Evolutionary conservation across 1,140 invertebrate species (phyloP), one percentile per base, ranked within the genome.

Genomic region (Melanaphis sacchari): DNA sequence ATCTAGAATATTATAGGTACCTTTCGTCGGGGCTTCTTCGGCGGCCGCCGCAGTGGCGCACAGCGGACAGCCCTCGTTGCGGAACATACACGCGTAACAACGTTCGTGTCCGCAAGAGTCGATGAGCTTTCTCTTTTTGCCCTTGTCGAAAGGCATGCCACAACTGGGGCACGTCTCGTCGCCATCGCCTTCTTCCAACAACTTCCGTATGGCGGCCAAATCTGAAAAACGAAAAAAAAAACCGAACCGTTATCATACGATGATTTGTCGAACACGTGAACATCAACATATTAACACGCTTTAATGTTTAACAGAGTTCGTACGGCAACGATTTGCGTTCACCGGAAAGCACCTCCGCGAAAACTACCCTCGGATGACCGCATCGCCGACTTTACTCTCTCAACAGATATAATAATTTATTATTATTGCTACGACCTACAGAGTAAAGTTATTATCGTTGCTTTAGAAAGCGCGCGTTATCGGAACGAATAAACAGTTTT

Each of bases 41-140:
- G 81, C 43, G n/a, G 59, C 76, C 49, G 89, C 38, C 11, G 26
- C 26, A 0, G 89, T 15, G 59, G 96, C 96, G 95, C 98, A 99
- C 43, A 98, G 96, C n/a, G 98, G 98, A 95, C 98, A 99, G 46
- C 97, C 96, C 95, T 99, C 98, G 95, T 97, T 98, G 94, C 97
- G 97, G 96, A 98, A 98, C 96, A 99, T 97, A 95, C 98, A 99
- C 94, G 97, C 97, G 96, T 99, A 99, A 96, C 98, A 99, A 85
- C 98, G 96, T 95, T 98, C 98, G 96, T 99, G 98, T 94, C 98
- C 98, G 95, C 98, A 99, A 91, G 97, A 97, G 96, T 99, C 98
- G 95, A 98, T 98, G 94, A 99, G 96, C 95, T 98, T 97, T 95
- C 98, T 96, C 96, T 98, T 98, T 95, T 98, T 99, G 95, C 98